Conservation (phyloP, 2,113 vertebrate genomes). For the Silurus glanis region DNA sequence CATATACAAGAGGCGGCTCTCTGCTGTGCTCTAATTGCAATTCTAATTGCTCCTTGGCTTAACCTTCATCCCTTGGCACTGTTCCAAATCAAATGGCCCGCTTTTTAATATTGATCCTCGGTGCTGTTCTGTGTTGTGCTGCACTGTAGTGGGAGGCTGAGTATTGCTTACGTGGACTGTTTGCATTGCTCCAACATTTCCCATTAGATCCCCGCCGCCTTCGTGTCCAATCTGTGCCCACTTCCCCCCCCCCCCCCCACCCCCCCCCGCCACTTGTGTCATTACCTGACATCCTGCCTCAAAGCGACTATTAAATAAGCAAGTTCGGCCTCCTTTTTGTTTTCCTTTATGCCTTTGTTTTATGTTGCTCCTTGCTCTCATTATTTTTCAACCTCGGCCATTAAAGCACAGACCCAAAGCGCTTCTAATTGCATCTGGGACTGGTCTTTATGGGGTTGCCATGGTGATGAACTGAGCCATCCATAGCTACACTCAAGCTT, state of each 20-base stretch:
- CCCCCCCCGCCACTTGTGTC: background rate
- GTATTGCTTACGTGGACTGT: slow-evolving; percentile 49
- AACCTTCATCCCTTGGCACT: slow-evolving; percentile 43
- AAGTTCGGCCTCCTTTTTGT: slow-evolving; percentile 41
- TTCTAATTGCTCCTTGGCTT: slow-evolving; percentile 61
- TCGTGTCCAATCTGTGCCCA: slow-evolving; percentile 8
- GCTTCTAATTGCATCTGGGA: slow-evolving; percentile 73
- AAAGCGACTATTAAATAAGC: slow-evolving; percentile 6
- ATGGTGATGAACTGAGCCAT: slow-evolving; percentile 73
- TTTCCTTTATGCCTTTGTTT: slow-evolving; percentile 53
- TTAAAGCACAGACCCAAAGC: slow-evolving; percentile 68
- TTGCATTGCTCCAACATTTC: slow-evolving; percentile 38
- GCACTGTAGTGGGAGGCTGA: slow-evolving; percentile 18
- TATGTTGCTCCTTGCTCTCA: slow-evolving; percentile 53
- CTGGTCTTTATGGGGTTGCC: slow-evolving; percentile 76
- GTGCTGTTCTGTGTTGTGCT: slow-evolving; percentile 26
- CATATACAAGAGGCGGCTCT: slow-evolving; percentile 34
- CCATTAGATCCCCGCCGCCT: slow-evolving; percentile 23
- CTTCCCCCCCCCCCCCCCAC: background rate
- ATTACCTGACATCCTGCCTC: slow-evolving; percentile 16
- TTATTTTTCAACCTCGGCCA: slow-evolving; percentile 66
- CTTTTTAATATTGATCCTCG: slow-evolving; percentile 55
- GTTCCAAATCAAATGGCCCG: slow-evolving; percentile 49
- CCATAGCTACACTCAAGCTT: slow-evolving; percentile 53
- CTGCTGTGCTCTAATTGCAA: slow-evolving; percentile 64